Percentiles rank a stretch among this genome's conserved stretches.
These are phyloP conservation scores for Synodontis membranacea DNA, from an alignment of 2,113 vertebrate species.

Conservation along the genomic window DNA sequence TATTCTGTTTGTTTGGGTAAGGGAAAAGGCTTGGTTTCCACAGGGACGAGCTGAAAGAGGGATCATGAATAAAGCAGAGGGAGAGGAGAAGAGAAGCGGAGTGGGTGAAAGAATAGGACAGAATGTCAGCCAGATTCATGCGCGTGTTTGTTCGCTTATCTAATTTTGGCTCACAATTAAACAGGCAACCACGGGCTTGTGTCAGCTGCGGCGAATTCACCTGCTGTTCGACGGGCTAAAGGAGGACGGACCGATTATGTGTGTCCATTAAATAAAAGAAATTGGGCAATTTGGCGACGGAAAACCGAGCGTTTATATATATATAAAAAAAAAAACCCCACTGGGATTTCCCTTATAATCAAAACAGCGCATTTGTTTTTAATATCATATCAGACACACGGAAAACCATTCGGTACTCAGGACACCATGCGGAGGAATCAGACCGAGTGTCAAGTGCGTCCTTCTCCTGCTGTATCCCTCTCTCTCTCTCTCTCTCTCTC, in stretches of 20 bases:
- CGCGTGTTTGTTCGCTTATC: background rate
- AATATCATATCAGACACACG: background rate
- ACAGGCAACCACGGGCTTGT: background rate
- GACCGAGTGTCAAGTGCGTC: background rate
- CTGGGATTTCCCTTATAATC: background rate
- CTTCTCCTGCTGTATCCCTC: background rate
- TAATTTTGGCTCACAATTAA: conserved; percentile 14
- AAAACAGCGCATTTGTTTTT: background rate
- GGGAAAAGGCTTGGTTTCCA: conserved; percentile 54
- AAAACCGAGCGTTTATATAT: too few species aligned
- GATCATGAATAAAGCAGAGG: conserved; percentile 21
- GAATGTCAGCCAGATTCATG: background rate
- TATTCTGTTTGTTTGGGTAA: conserved; percentile 36
- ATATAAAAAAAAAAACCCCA: background rate
- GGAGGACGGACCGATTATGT: background rate
- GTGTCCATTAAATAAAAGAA: background rate
- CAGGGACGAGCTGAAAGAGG: conserved; percentile 58
- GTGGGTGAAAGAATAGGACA: conserved; percentile 16
- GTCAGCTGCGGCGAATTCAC: background rate
- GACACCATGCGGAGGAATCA: background rate
- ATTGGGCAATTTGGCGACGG: background rate
- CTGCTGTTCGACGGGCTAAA: background rate
- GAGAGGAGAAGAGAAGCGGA: conserved; percentile 3
- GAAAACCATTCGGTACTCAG: background rate
- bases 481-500: background rate